Evolutionary conservation across 2,888 invertebrate species (phyloP).

Genomic region (Eupsilia transversa): DNA sequence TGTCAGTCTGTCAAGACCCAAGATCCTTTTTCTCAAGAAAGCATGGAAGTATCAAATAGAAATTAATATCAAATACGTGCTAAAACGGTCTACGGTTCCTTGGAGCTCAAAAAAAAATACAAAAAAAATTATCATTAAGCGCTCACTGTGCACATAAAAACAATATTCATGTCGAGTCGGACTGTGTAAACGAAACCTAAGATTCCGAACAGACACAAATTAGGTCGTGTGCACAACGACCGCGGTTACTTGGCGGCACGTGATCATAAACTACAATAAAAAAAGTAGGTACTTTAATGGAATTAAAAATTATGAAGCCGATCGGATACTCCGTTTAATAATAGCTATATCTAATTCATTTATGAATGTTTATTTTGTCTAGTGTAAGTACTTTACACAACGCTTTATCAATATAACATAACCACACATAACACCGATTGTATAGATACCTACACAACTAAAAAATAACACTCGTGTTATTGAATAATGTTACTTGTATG

Average conservation of each 20-base stretch:
- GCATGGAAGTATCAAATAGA: too few relatives aligned
- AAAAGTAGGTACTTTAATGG: slow-evolving; percentile 38
- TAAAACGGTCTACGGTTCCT: too few relatives aligned
- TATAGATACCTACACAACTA: slow-evolving; percentile 44
- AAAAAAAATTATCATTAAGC: slow-evolving; percentile 36
- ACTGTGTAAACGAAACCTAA: slow-evolving; percentile 46
- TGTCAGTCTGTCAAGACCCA: too few relatives aligned
- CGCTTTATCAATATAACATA: slow-evolving; percentile 57
- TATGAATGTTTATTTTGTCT: slow-evolving; percentile 43
- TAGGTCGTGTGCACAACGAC: slow-evolving; percentile 61
- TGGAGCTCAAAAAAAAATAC: too few relatives aligned
- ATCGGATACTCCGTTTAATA: slow-evolving; percentile 51
- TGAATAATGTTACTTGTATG: slow-evolving; percentile 55
- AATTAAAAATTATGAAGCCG: slow-evolving; percentile 59
- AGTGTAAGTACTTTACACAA: slow-evolving; percentile 1
- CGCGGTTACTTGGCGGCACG: slow-evolving; percentile 45
- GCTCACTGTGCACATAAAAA: slow-evolving; percentile 21
- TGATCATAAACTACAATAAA: slow-evolving; percentile 54
- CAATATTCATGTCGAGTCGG: slow-evolving; percentile 29
- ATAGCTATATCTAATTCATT: slow-evolving; percentile 40
- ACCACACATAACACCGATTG: slow-evolving; percentile 37
- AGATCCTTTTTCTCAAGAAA: too few relatives aligned
- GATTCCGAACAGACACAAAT: slow-evolving; percentile 55
- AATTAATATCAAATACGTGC: too few relatives aligned
- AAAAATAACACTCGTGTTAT: slow-evolving; percentile 48